Evolutionary conservation across 2,113 vertebrate species (phyloP).

Genomic region (Lophius piscatorius): DNA sequence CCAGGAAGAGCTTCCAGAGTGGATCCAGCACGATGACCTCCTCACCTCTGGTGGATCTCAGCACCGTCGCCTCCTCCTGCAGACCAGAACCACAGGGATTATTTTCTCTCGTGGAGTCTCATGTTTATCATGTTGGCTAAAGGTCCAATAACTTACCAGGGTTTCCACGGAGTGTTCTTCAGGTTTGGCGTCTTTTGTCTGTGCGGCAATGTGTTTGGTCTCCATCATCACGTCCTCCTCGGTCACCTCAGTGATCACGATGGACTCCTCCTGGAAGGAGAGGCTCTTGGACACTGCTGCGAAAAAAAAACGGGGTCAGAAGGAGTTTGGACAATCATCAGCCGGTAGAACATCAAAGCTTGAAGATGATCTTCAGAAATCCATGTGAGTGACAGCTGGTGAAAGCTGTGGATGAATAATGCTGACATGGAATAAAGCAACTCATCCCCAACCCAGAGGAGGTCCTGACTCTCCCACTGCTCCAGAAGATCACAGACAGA

Average conservation of each 20-base stretch:
- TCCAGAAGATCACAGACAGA: no score
- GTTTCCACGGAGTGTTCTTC: conserved; percentile 43
- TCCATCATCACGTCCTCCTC: conserved; percentile 25
- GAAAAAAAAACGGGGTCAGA: background rate
- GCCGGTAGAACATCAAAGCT: background rate
- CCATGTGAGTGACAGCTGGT: no score
- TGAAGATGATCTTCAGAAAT: no score
- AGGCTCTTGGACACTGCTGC: conserved; percentile 43
- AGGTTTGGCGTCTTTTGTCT: conserved; percentile 20
- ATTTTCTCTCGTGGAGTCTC: background rate
- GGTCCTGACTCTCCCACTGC: no score
- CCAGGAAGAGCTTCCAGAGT: no score
- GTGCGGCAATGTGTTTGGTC: background rate
- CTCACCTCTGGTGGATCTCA: conserved; percentile 51
- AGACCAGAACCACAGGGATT: conserved; percentile 5
- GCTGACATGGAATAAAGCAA: no score
- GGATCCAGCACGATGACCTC: conserved; percentile 1
- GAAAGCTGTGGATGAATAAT: no score
- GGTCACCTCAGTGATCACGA: conserved; percentile 28
- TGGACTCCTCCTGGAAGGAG: conserved; percentile 32
- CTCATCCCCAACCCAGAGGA: no score
- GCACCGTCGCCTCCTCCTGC: conserved; percentile 60
- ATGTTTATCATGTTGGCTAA: background rate
- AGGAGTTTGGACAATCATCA: no score
- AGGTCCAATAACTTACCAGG: conserved; percentile 40